Conservation (phyloP, 53 echinoderm and acorn worm species). For the Stichopus horrens region DNA sequence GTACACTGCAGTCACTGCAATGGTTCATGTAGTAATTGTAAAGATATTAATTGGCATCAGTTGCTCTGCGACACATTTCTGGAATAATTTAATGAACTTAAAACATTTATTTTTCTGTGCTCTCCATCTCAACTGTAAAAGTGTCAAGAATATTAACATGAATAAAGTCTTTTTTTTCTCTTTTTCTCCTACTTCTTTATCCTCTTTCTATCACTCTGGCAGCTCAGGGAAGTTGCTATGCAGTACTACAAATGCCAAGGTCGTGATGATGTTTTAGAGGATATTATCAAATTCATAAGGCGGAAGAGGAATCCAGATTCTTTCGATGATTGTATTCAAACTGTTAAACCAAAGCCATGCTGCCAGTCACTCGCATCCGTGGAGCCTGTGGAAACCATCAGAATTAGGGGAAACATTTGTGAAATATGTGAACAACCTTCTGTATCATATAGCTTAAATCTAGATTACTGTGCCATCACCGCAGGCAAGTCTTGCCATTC, state of each 20-base stretch:
- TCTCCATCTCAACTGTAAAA: too few species aligned
- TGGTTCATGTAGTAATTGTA: too few species aligned
- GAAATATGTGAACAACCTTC: constrained; percentile 72
- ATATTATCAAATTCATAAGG: constrained; percentile 1
- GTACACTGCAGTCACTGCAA: too few species aligned
- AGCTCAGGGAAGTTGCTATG: constrained; percentile 78
- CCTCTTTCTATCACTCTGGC: constrained; percentile 13
- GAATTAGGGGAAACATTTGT: constrained; percentile 68
- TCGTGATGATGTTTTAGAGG: not conserved
- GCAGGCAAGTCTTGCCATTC: constrained; percentile 25
- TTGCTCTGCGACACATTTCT: too few species aligned
- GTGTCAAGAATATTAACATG: not conserved
- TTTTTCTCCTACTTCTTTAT: too few species aligned
- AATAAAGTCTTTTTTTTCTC: not conserved
- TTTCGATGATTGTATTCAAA: not conserved
- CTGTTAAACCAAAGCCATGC: constrained; percentile 44
- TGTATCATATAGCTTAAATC: constrained; percentile 29
- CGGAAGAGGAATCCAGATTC: not conserved
- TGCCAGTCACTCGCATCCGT: constrained; percentile 74
- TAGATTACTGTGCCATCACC: constrained; percentile 46
- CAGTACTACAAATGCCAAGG: constrained; percentile 82
- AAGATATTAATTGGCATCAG: too few species aligned
- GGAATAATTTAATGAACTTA: too few species aligned
- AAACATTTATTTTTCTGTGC: too few species aligned
- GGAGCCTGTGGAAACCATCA: constrained; percentile 49